Evolutionary conservation across 1,140 invertebrate genomes (phyloP).

Genomic region (Trichonephila clavata): DNA sequence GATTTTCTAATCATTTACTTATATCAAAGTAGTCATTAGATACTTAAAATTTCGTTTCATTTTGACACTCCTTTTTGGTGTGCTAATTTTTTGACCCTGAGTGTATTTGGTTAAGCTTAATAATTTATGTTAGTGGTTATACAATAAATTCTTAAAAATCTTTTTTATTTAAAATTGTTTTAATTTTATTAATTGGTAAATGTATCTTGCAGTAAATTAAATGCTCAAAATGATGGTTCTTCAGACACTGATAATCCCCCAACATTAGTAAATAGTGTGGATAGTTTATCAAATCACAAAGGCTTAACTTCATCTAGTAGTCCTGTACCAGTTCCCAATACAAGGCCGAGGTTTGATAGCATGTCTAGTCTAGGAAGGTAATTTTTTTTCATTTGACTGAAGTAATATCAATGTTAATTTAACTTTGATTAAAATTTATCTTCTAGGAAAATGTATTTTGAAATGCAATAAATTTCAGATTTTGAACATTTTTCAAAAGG

Average conservation of each 20-base stretch:
- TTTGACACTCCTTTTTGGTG: too few species aligned
- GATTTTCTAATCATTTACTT: too few species aligned
- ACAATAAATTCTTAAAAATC: neutral
- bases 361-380: slow-evolving; percentile 72
- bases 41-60: too few species aligned
- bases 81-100: too few species aligned
- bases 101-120: neutral
- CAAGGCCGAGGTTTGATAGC: slow-evolving; percentile 66
- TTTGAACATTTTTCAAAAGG: too few species aligned
- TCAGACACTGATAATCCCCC: slow-evolving; percentile 6
- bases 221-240: slow-evolving; percentile 23
- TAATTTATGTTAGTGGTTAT: neutral
- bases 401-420: too few species aligned
- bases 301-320: slow-evolving; percentile 49
- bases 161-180: neutral
- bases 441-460: too few species aligned
- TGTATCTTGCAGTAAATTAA: slow-evolving; percentile 39
- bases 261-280: slow-evolving; percentile 1
- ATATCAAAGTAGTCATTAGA: too few species aligned
- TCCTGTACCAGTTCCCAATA: slow-evolving; percentile 73
- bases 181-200: too few species aligned
- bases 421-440: too few species aligned
- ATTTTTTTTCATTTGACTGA: neutral
- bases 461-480: too few species aligned
- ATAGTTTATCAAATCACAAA: slow-evolving; percentile 47